phyloP scores from a whole-genome alignment of 2,888 invertebrate genomes.

The Drosophila mimetica region DNA sequence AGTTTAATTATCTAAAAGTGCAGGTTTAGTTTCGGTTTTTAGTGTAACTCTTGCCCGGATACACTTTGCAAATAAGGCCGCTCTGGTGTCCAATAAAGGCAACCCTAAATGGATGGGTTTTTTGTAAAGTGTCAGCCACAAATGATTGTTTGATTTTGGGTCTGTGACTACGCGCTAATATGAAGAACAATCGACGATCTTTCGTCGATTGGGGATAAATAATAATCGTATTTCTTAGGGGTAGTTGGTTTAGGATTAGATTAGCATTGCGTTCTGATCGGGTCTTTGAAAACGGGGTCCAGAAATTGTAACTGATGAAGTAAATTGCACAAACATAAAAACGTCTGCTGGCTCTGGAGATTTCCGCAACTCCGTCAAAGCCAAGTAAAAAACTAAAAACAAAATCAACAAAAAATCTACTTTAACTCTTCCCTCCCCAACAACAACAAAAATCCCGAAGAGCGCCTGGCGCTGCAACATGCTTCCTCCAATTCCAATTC shows the following conservation, averaged over 20 bases:
- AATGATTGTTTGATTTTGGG: slow-evolving; percentile 3
- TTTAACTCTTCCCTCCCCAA: slow-evolving; percentile 37
- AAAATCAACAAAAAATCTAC: slow-evolving; percentile 59
- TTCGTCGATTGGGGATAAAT: slow-evolving; percentile 20
- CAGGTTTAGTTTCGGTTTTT: slow-evolving; percentile 36
- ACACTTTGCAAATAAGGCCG: slow-evolving; percentile 66
- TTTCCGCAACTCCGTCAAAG: slow-evolving; percentile 39
- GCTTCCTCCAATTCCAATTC: slow-evolving; percentile 5
- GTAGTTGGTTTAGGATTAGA: slow-evolving; percentile 9
- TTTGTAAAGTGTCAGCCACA: slow-evolving; percentile 6
- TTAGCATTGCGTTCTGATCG: slow-evolving; percentile 13
- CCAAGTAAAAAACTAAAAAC: slow-evolving; percentile 63
- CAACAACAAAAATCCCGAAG: slow-evolving; percentile 45
- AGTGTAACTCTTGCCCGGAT: slow-evolving; percentile 35
- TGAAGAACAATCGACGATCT: slow-evolving; percentile 2
- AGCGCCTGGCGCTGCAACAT: slow-evolving; percentile 61
- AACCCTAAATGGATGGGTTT: slow-evolving; percentile 18
- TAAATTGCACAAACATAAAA: slow-evolving; percentile 81
- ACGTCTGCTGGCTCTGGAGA: slow-evolving; percentile 30
- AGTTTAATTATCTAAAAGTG: slow-evolving; percentile 65
- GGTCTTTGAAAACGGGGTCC: slow-evolving; percentile 14
- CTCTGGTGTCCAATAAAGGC: slow-evolving; percentile 64
- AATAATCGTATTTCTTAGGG: slow-evolving; percentile 15
- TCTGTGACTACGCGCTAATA: slow-evolving; percentile 11
- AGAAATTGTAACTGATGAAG: slow-evolving; percentile 30